Percentiles rank a stretch among this genome's conserved stretches.
Conservation (phyloP, 2,888 invertebrate genomes). For the Lottia scabra region DNA sequence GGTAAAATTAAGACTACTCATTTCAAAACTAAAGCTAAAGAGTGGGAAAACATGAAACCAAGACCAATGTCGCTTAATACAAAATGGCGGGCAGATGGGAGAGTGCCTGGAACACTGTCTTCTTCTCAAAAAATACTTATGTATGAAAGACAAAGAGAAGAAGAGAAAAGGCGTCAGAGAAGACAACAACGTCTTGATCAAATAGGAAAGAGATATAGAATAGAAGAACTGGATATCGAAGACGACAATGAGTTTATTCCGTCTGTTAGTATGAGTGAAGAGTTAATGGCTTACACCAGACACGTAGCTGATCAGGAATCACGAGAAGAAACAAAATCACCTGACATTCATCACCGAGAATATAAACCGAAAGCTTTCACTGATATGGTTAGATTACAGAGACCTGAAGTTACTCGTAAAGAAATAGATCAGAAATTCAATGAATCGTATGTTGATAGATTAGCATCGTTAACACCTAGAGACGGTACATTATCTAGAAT, state of each 20-base stretch:
- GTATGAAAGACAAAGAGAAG: background rate
- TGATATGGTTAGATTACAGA: constrained; percentile 59
- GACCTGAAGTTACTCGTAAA: constrained; percentile 60
- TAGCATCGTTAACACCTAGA: constrained; percentile 8
- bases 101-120: background rate
- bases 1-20: background rate
- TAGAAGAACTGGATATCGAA: background rate
- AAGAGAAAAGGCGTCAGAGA: background rate
- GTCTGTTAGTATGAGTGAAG: constrained; percentile 23
- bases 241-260: background rate
- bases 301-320: constrained; percentile 44
- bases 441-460: constrained; percentile 26
- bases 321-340: constrained; percentile 9
- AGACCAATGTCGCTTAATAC: background rate
- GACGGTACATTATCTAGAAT: background rate
- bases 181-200: background rate
- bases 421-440: constrained; percentile 25
- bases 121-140: background rate
- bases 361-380: constrained; percentile 55
- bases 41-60: constrained; percentile 1
- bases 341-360: background rate
- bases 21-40: background rate
- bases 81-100: background rate
- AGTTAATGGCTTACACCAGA: constrained; percentile 40
- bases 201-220: background rate